A percentile compares a stretch with the other conserved stretches of the same genome.
phyloP scores from a whole-genome alignment of 2,888 invertebrate genomes.

The Linyphia triangularis region DNA sequence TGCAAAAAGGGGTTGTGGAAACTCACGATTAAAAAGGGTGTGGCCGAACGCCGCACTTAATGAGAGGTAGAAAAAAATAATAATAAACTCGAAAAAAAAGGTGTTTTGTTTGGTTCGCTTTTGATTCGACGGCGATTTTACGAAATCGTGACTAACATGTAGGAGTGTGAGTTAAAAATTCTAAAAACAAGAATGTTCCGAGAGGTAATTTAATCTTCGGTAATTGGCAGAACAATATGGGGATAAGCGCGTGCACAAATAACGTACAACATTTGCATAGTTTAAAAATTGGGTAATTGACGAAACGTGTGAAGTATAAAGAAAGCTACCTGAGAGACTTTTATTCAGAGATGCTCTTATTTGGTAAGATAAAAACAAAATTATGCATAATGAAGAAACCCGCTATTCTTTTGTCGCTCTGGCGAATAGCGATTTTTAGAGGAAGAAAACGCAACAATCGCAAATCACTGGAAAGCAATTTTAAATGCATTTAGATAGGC shows the following conservation, averaged over 20 bases:
- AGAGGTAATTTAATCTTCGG: constrained; percentile 63
- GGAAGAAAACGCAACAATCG: neutral
- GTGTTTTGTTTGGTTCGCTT: constrained; percentile 58
- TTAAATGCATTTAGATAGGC: neutral
- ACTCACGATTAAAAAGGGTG: constrained; percentile 68
- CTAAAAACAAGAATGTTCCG: constrained; percentile 3
- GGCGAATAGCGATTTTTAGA: neutral
- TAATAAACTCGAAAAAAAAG: neutral
- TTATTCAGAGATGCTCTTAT: neutral
- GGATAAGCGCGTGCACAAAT: constrained; percentile 44
- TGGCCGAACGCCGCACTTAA: constrained; percentile 54
- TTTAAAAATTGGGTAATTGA: constrained; percentile 32
- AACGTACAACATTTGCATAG: constrained; percentile 22
- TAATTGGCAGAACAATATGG: constrained; percentile 58
- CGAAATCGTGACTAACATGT: constrained; percentile 69
- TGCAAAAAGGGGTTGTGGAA: neutral
- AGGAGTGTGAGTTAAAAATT: constrained; percentile 19
- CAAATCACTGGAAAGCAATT: constrained; percentile 3
- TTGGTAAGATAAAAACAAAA: neutral
- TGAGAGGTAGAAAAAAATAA: constrained; percentile 44
- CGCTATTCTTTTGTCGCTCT: neutral
- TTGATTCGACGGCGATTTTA: constrained; percentile 67
- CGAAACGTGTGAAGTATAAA: constrained; percentile 20
- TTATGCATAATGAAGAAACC: constrained; percentile 19
- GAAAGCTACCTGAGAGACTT: neutral